Base-by-base conservation (phyloP, 2,888 invertebrate species). In the Epinotia ramella region DNA sequence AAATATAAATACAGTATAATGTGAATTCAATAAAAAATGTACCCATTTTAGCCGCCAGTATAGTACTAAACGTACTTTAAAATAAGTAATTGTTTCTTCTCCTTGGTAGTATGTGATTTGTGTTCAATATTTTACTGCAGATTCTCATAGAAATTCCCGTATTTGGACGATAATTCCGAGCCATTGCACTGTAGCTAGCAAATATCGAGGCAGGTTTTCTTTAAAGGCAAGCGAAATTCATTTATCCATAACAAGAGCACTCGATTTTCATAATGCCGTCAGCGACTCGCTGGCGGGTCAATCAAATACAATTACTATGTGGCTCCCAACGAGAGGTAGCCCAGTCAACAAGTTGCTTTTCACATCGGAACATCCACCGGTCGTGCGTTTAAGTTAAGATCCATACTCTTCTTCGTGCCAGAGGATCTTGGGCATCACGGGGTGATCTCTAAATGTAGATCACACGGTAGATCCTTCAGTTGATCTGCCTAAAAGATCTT, bases 231-330 rank as follows among this genome's bases (percentile, higher is more conserved):
- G 64, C 40, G 44, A 70, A 75, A 75, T 75, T 75, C 65, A 75
- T 75, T 70, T 75, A 66, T 44, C 75, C 75, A 56, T 71, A 75
- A 68, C 70, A 57, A 72, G 76, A 76, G 46, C 75, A 66, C 44
- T 76, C 40, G 53, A 71, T 75, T 75, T 75, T 76, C 76, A 76
- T 72, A 76, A 76, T 76, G 67, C 71, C 71, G 71, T 76, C 72
- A 67, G 66, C 62, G 71, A 49, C 66, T 44, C 66, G 66, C 53
- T 57, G 66, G 64, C 67, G 67, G 76, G 76, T 76, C 76, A 76
- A 76, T 76, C 76, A 76, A 76, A 76, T 76, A 76, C 76, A 76
- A 76, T 76, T 76, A 76, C 71, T 66, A 70, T 59, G 56, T 69
- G 63, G 69, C 69, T 69, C 68, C 63, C 63, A 64, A 69, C 73